Percentiles rank a stretch among this genome's conserved stretches.
Evolutionary conservation across 2,113 vertebrate species (phyloP).

Genomic region (human (Homo sapiens)): DNA sequence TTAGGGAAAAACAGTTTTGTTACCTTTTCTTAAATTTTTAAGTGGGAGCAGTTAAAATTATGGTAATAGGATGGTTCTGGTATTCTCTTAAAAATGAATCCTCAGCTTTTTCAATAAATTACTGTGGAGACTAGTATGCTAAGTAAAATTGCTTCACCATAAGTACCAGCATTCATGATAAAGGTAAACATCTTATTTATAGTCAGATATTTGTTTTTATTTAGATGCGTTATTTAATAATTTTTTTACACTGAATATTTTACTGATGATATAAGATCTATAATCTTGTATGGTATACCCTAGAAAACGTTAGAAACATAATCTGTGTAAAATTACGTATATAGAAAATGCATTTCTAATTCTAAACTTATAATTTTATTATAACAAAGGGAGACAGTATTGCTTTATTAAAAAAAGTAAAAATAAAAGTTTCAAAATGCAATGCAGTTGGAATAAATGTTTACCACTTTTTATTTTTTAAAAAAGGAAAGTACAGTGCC

Average conservation of each 20-base stretch:
- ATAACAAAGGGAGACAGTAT: neutral
- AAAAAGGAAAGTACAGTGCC: neutral
- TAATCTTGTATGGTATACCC: neutral
- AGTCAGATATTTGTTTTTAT: neutral
- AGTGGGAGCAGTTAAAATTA: neutral
- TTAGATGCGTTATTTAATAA: neutral
- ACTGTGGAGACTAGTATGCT: neutral
- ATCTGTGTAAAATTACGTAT: neutral
- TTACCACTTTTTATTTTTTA: neutral
- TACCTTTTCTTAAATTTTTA: neutral
- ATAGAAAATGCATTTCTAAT: neutral
- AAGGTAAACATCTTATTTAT: neutral
- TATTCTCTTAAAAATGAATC: neutral
- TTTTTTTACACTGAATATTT: neutral
- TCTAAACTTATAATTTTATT: neutral
- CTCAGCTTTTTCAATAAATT: neutral
- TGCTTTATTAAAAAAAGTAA: neutral
- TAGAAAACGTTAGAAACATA: neutral
- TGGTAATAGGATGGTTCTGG: neutral
- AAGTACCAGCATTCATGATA: neutral
- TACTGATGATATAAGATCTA: neutral
- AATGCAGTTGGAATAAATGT: neutral
- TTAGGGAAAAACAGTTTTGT: neutral
- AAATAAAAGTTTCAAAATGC: neutral
- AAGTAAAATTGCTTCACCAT: neutral